A percentile compares a stretch with the other conserved stretches of the same genome.
Evolutionary conservation across 2,888 invertebrate species (phyloP).

Genomic region (Aethes cnicana): DNA sequence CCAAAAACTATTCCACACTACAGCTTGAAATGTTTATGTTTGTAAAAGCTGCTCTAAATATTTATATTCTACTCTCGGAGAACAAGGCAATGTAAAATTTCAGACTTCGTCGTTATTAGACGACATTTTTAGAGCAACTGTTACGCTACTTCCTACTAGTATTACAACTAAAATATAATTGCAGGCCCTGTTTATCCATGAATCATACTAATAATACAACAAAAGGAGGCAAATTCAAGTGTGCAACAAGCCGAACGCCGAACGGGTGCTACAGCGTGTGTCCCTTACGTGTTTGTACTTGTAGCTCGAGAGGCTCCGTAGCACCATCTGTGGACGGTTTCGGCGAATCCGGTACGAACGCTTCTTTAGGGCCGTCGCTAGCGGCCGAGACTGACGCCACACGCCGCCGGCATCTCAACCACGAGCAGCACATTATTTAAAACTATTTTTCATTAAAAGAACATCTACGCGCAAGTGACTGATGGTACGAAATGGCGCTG

Average conservation of each 20-base stretch:
- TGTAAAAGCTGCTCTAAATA: too few species aligned
- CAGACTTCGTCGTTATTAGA: too few species aligned
- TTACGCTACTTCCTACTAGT: too few species aligned
- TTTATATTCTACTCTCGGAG: too few species aligned
- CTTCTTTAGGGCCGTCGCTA: slow-evolving; percentile 52
- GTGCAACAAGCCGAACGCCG: slow-evolving; percentile 51
- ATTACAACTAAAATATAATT: too few species aligned
- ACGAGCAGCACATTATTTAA: slow-evolving; percentile 73
- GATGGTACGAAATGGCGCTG: slow-evolving; percentile 62
- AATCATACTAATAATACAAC: slow-evolving; percentile 33
- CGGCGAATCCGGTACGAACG: slow-evolving; percentile 44
- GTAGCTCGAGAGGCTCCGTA: slow-evolving; percentile 36
- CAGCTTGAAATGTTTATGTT: too few species aligned
- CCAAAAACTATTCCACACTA: too few species aligned
- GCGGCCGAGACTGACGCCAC: slow-evolving; percentile 62
- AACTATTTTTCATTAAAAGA: slow-evolving; percentile 40
- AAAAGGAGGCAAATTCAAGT: slow-evolving; percentile 39
- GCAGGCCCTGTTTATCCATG: slow-evolving; percentile 18
- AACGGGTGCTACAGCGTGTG: slow-evolving; percentile 22
- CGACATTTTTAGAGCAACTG: too few species aligned
- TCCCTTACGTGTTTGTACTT: slow-evolving; percentile 57
- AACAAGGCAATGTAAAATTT: too few species aligned
- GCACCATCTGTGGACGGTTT: slow-evolving; percentile 39
- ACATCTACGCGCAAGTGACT: slow-evolving; percentile 59
- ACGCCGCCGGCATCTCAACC: slow-evolving; percentile 69